These are phyloP conservation scores for Isotomurus palustris DNA, from an alignment of 2,888 invertebrate species.

Conservation along the genomic window DNA sequence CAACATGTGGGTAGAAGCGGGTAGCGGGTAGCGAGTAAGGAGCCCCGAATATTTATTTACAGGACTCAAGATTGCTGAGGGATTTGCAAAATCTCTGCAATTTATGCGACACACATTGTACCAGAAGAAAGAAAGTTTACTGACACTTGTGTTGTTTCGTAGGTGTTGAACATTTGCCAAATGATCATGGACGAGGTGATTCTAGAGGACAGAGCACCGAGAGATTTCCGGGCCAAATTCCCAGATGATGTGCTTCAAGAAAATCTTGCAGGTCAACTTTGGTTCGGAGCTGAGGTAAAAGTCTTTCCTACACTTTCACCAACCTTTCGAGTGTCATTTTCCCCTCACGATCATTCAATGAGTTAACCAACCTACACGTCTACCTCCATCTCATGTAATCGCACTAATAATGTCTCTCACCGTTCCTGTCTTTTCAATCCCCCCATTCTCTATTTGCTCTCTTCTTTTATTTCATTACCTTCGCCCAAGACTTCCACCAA, in stretches of 20 bases:
- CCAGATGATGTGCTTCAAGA: conserved; percentile 98
- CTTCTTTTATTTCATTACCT: no score
- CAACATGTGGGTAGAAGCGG: no score
- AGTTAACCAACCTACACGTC: background rate
- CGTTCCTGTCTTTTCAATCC: no score
- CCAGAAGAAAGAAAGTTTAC: background rate
- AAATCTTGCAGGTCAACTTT: conserved; percentile 94
- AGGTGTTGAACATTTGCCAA: conserved; percentile 88
- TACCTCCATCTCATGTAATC: background rate
- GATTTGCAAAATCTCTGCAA: conserved; percentile 3
- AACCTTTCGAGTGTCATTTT: background rate
- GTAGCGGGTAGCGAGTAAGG: no score
- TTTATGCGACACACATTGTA: conserved; percentile 3
- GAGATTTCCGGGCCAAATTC: conserved; percentile 96
- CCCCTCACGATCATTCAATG: background rate
- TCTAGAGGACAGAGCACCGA: conserved; percentile 74
- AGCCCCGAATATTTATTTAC: no score
- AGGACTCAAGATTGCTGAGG: no score
- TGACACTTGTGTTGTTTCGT: conserved; percentile 23
- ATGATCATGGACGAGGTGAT: conserved; percentile 92
- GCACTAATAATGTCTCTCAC: background rate
- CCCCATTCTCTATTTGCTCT: no score
- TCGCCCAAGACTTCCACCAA: no score
- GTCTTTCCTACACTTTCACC: background rate
- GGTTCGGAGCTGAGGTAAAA: conserved; percentile 95